These are phyloP conservation scores for Plutomurus gul DNA, from an alignment of 1,140 invertebrate genomes.

Conservation along the genomic window DNA sequence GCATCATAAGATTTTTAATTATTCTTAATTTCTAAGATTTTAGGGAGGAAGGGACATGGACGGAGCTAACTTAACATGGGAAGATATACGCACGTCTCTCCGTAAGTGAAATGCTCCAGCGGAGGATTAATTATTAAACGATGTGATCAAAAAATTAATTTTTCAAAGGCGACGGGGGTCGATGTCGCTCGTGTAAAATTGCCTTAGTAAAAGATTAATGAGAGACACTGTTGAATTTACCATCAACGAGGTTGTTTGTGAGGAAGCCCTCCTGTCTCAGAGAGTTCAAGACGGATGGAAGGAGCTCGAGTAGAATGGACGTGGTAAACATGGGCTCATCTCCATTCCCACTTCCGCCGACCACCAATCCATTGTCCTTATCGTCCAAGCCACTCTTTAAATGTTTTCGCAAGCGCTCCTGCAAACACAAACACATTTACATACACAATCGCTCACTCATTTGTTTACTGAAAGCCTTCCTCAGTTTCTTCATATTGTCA, in stretches of 20 bases:
- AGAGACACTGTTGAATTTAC: not conserved
- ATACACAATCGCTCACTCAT: not conserved
- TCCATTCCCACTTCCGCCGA: not conserved
- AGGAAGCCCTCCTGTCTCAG: slow-evolving; percentile 49
- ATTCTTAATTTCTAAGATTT: no score
- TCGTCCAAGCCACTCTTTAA: not conserved
- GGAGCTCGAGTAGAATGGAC: slow-evolving; percentile 45
- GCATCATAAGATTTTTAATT: no score
- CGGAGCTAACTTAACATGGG: no score
- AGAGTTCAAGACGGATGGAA: slow-evolving; percentile 51
- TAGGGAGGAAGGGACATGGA: no score
- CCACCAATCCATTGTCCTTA: not conserved
- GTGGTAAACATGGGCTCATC: slow-evolving; percentile 36
- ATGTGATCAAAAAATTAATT: no score
- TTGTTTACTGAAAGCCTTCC: not conserved
- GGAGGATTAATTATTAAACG: no score
- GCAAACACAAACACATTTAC: not conserved
- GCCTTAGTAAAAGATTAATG: not conserved
- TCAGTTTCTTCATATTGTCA: no score
- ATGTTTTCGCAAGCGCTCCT: slow-evolving; percentile 41
- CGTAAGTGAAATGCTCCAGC: no score
- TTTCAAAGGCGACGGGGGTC: no score
- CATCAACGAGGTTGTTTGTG: slow-evolving; percentile 28
- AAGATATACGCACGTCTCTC: no score
- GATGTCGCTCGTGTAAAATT: not conserved